Conservation (phyloP, 2,113 vertebrate species). For the Mystacornis crossleyi region DNA sequence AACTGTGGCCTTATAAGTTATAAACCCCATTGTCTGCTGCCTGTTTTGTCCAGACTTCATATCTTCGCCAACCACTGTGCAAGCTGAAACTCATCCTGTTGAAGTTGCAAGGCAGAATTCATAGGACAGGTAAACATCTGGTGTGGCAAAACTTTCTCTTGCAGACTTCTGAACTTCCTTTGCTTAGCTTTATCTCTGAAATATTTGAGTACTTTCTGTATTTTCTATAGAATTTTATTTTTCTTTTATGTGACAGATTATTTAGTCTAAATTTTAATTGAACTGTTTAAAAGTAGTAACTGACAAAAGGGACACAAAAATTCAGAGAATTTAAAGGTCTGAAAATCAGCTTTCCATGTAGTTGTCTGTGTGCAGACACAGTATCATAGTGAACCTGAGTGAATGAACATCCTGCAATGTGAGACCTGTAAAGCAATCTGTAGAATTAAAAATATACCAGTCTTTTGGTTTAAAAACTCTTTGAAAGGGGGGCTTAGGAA, state of each 20-base stretch:
- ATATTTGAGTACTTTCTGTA: not conserved
- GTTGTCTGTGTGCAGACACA: not conserved
- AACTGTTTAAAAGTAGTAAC: not conserved
- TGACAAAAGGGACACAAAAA: not conserved
- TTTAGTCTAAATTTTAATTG: not conserved
- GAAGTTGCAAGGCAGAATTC: not conserved
- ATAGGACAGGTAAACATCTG: not conserved
- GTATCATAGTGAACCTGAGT: not conserved
- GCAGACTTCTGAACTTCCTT: not conserved
- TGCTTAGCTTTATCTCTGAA: not conserved
- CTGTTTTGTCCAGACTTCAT: not conserved
- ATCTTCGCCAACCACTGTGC: not conserved
- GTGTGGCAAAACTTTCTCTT: not conserved
- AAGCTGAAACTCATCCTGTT: not conserved
- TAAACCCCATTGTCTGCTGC: not conserved
- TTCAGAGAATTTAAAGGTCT: not conserved
- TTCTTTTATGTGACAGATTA: not conserved
- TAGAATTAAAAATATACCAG: not conserved
- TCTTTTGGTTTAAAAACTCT: not conserved
- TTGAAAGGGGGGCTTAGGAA: not conserved
- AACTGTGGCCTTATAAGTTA: fast-evolving
- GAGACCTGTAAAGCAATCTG: not conserved
- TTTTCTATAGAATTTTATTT: not conserved
- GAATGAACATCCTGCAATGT: not conserved
- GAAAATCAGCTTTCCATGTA: not conserved